A percentile compares a stretch with the other conserved stretches of the same genome.
Conservation (phyloP, 2,113 vertebrate species). For the Oriolus oriolus region DNA sequence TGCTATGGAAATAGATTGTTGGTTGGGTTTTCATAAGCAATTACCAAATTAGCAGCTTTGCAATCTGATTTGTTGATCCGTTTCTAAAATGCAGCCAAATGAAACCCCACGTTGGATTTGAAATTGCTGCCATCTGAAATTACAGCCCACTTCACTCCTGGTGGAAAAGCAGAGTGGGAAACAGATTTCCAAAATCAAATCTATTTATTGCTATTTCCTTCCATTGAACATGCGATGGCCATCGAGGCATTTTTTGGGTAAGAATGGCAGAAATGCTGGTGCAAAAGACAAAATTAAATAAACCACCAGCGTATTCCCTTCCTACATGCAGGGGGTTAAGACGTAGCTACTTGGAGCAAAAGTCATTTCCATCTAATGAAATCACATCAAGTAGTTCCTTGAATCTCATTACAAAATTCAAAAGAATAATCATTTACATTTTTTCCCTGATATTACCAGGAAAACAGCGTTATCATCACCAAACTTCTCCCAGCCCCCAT, state of each 20-base stretch:
- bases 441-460: background rate
- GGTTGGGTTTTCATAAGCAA: background rate
- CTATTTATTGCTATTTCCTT: background rate
- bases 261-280: background rate
- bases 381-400: background rate
- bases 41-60: slow-evolving; percentile 40
- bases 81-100: slow-evolving; percentile 26
- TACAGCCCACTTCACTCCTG: background rate
- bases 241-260: background rate
- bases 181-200: slow-evolving; percentile 26
- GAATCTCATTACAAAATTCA: background rate
- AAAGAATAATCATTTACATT: background rate
- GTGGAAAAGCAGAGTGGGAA: background rate
- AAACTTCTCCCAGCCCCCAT: background rate
- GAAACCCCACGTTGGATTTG: slow-evolving; percentile 41
- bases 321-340: background rate
- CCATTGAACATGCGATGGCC: accelerated
- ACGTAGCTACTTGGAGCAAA: background rate
- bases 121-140: background rate
- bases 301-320: too few species aligned
- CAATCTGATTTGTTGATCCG: background rate
- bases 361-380: background rate
- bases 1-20: background rate
- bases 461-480: background rate
- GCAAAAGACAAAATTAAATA: background rate